These are phyloP conservation scores for Epiperipatus broadwayi DNA, from an alignment of 2,888 invertebrate genomes.

Conservation along the genomic window DNA sequence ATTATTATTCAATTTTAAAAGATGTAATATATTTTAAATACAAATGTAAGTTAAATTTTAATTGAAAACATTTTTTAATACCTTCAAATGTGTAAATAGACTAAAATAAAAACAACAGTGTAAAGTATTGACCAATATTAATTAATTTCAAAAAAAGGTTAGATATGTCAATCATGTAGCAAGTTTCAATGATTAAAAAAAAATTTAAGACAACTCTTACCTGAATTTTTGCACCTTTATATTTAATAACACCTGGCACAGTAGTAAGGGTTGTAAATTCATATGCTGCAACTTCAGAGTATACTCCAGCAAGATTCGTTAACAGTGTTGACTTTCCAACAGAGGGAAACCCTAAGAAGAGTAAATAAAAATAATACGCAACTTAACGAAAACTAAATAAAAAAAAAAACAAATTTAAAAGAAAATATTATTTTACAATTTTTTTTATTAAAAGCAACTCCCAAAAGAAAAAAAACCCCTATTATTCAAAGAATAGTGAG, in stretches of 20 bases:
- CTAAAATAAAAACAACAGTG: too few species aligned
- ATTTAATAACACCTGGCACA: constrained; percentile 95
- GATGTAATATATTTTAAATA: too few species aligned
- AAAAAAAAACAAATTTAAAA: too few species aligned
- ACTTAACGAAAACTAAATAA: neutral
- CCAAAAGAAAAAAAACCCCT: too few species aligned
- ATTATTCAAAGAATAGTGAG: too few species aligned
- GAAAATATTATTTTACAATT: too few species aligned
- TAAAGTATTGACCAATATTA: too few species aligned
- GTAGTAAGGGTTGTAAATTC: constrained; percentile 99
- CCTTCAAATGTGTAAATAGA: too few species aligned
- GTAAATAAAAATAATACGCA: neutral
- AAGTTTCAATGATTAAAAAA: neutral
- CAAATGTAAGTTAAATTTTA: too few species aligned
- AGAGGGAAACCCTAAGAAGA: constrained; percentile 67
- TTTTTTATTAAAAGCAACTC: too few species aligned
- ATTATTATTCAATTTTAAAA: too few species aligned
- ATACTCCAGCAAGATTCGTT: constrained; percentile 94
- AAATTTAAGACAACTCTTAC: constrained; percentile 31
- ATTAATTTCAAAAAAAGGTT: neutral
- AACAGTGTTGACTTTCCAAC: constrained; percentile 95
- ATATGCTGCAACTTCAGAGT: constrained; percentile 97
- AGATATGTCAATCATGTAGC: neutral
- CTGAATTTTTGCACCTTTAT: constrained; percentile 97
- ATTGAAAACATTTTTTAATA: too few species aligned